phyloP scores from a whole-genome alignment of 2,797 vertebrate genomes.

The Rhinogobio ventralis region DNA sequence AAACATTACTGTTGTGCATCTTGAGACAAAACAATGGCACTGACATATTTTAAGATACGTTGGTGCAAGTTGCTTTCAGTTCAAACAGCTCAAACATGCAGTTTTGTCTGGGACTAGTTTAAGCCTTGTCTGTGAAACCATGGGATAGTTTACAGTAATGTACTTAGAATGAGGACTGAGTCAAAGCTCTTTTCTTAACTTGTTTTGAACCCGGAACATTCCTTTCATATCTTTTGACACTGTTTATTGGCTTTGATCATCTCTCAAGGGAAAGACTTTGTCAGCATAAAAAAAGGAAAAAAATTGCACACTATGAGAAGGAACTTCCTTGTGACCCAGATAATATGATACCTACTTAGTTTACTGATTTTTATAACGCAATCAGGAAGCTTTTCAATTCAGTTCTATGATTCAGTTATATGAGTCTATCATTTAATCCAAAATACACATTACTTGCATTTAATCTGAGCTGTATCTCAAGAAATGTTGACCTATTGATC shows the following conservation, averaged over 20 bases:
- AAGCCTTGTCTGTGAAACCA: no score
- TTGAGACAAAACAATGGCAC: neutral
- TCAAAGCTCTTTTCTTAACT: constrained; percentile 4
- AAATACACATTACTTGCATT: neutral
- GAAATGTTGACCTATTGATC: neutral
- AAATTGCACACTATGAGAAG: no score
- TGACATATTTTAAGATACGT: no score
- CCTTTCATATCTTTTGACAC: neutral
- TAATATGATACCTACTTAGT: neutral
- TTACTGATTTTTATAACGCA: constrained; percentile 68
- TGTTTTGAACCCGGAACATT: neutral
- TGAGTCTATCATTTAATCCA: constrained; percentile 61
- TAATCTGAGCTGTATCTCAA: neutral
- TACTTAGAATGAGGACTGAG: neutral
- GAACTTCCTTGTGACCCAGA: neutral
- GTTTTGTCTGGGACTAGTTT: no score
- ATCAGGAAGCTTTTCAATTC: constrained; percentile 72
- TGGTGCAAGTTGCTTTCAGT: no score
- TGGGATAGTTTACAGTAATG: neutral
- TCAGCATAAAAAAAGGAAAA: neutral
- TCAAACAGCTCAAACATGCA: no score
- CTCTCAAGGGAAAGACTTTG: neutral
- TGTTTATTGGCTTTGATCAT: neutral
- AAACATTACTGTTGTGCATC: no score
- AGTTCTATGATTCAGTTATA: constrained; percentile 63